Evolutionary conservation across 2,888 invertebrate genomes (phyloP).

Genomic region (Odontothrips loti): DNA sequence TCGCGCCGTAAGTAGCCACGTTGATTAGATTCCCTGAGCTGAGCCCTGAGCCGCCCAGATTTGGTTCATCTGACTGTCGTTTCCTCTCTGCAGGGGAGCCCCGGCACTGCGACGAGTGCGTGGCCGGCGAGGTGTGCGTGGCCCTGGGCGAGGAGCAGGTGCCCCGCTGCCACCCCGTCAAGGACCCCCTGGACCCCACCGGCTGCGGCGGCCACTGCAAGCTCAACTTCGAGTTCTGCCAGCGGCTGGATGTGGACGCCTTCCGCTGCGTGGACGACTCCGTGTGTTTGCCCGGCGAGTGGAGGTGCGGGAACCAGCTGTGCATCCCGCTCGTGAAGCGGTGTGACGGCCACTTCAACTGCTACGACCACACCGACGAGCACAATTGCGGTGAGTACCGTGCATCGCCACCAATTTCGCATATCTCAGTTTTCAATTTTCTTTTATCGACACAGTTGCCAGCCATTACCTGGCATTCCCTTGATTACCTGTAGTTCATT

Average conservation of each 20-base stretch:
- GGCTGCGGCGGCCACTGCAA: slow-evolving; percentile 65
- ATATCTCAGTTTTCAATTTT: slow-evolving; percentile 18
- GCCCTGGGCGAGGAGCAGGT: slow-evolving; percentile 57
- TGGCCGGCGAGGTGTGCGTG: slow-evolving; percentile 59
- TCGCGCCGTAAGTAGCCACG: neutral
- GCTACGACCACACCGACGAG: slow-evolving; percentile 71
- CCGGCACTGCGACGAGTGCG: slow-evolving; percentile 52
- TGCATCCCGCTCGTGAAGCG: slow-evolving; percentile 61
- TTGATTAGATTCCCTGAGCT: too few relatives aligned
- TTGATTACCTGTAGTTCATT: neutral
- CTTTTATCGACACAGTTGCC: slow-evolving; percentile 19
- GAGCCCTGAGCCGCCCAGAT: neutral
- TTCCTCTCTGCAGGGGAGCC: slow-evolving; percentile 33
- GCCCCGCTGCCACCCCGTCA: slow-evolving; percentile 53
- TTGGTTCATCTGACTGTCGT: neutral
- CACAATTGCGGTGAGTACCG: slow-evolving; percentile 61
- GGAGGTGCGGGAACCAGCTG: slow-evolving; percentile 67
- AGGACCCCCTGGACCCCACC: slow-evolving; percentile 57
- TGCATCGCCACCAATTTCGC: too few relatives aligned
- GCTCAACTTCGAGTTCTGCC: slow-evolving; percentile 60
- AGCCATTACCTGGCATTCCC: neutral
- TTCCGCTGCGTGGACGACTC: slow-evolving; percentile 56
- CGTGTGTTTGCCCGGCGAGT: slow-evolving; percentile 60
- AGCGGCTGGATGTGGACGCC: slow-evolving; percentile 52
- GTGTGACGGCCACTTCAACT: slow-evolving; percentile 70